Evolutionary conservation across 2,797 vertebrate species (phyloP).

Genomic region (Etheostoma perlongum): DNA sequence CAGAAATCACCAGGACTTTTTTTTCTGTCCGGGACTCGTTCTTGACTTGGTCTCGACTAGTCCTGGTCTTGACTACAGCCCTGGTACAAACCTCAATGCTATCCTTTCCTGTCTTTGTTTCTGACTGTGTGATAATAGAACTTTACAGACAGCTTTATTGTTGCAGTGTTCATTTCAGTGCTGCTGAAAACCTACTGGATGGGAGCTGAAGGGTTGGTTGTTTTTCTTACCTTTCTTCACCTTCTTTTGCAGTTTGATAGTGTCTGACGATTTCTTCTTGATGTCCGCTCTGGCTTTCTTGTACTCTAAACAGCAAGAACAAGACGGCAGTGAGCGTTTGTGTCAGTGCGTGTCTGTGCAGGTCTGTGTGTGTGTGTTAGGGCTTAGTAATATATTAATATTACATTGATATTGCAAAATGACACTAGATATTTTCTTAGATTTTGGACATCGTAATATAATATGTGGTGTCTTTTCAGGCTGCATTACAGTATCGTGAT

Average conservation of each 20-base stretch:
- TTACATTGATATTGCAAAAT: no score
- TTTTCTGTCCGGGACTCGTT: no score
- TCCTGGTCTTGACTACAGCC: no score
- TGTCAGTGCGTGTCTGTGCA: background rate
- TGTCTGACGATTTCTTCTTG: conserved; percentile 91
- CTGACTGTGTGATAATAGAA: background rate
- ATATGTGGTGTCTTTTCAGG: no score
- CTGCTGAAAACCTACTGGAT: background rate
- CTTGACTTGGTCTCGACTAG: no score
- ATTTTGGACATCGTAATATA: no score
- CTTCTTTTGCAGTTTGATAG: conserved; percentile 90
- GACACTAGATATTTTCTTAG: no score
- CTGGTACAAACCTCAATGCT: background rate
- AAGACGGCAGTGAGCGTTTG: background rate
- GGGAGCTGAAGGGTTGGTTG: background rate
- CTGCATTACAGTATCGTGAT: no score
- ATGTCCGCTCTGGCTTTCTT: conserved; percentile 89
- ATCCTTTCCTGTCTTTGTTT: background rate
- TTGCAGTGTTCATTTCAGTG: background rate
- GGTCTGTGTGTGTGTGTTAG: no score
- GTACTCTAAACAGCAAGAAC: conserved; percentile 78
- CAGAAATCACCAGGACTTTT: no score
- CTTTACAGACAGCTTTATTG: background rate
- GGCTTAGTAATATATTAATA: no score
- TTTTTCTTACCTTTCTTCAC: conserved; percentile 87